Conservation (phyloP, 2,888 invertebrate species). For the Plusia festucae region DNA sequence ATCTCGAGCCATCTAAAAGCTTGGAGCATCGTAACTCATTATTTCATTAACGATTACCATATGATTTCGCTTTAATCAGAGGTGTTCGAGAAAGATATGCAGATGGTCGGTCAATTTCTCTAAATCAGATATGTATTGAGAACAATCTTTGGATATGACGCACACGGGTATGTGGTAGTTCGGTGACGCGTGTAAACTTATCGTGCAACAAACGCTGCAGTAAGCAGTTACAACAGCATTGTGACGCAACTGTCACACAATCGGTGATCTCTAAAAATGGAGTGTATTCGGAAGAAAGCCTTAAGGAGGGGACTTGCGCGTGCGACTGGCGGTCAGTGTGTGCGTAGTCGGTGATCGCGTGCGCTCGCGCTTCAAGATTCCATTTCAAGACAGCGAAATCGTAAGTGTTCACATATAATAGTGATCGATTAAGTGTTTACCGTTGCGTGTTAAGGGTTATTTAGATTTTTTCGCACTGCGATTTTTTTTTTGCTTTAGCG, state of each 20-base stretch:
- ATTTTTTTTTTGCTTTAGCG: constrained; percentile 44
- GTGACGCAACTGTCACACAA: constrained; percentile 60
- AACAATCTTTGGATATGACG: not conserved
- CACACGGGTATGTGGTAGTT: not conserved
- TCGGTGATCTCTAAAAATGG: constrained; percentile 62
- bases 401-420: constrained; percentile 60
- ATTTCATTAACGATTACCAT: constrained; percentile 8
- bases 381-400: constrained; percentile 57
- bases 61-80: not conserved
- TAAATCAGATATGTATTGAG: not conserved
- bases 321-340: constrained; percentile 61
- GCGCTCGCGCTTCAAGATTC: constrained; percentile 64
- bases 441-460: constrained; percentile 44
- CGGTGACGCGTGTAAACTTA: not conserved
- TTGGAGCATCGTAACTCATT: not conserved
- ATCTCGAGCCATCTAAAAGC: not conserved
- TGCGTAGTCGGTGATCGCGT: constrained; percentile 61
- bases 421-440: constrained; percentile 50
- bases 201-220: constrained; percentile 16
- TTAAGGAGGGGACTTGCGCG: constrained; percentile 62
- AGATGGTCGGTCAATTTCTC: constrained; percentile 8
- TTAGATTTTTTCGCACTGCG: constrained; percentile 42
- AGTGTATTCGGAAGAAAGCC: constrained; percentile 65
- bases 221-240: constrained; percentile 43
- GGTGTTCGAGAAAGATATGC: not conserved